Conservation (phyloP, 2,113 vertebrate species). For the Damaliscus lunatus region DNA sequence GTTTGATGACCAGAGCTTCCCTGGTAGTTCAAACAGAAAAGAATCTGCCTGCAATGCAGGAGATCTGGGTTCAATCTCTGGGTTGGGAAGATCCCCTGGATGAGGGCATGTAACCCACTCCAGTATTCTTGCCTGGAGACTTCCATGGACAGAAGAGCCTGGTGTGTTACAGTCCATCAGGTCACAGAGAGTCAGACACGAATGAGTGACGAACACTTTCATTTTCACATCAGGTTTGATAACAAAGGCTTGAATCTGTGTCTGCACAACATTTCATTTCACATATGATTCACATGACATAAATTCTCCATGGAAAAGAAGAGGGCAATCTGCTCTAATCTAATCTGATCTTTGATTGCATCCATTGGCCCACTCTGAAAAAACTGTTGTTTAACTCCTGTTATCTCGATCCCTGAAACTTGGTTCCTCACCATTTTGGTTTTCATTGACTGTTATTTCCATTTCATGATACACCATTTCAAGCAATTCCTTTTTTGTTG, state of each 20-base stretch:
- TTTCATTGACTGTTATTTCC: not conserved
- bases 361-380: not conserved
- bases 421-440: not conserved
- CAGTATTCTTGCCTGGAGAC: not conserved
- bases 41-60: not conserved
- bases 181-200: not conserved
- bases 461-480: not conserved
- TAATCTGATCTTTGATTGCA: not conserved
- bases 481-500: not conserved
- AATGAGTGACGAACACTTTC: not conserved
- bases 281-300: not conserved
- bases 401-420: not conserved
- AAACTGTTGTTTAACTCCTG: not conserved
- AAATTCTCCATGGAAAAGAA: not conserved
- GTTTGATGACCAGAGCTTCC: not conserved
- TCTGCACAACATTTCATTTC: not conserved
- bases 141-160: not conserved
- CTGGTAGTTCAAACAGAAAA: not conserved
- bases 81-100: not conserved
- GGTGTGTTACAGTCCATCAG: not conserved
- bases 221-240: not conserved
- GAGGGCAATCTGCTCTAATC: not conserved
- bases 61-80: not conserved
- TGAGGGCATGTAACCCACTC: not conserved
- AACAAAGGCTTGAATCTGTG: not conserved